A percentile compares a stretch with the other conserved stretches of the same genome.
Conservation (phyloP, 2,797 vertebrate species). For the Manis javanica region DNA sequence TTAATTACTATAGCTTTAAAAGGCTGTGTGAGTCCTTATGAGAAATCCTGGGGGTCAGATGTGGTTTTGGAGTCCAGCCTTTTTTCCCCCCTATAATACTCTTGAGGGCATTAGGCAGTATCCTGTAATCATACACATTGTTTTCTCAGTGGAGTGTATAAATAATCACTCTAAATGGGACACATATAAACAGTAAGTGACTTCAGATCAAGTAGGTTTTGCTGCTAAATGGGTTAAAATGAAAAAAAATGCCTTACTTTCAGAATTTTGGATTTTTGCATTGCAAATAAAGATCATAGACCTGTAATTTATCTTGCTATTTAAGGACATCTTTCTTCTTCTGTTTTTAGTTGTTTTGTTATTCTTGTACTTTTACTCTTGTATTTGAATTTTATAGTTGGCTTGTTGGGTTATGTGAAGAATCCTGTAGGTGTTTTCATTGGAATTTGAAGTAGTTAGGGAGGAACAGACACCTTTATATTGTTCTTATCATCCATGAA, state of each 20-base stretch:
- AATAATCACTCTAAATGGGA: background rate
- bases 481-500: background rate
- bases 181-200: background rate
- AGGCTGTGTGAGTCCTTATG: background rate
- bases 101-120: background rate
- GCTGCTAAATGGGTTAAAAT: constrained; percentile 13
- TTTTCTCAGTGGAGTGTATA: background rate
- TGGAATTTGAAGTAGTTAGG: constrained; percentile 12
- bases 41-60: background rate
- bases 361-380: background rate
- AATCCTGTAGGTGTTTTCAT: background rate
- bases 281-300: background rate
- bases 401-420: constrained; percentile 15
- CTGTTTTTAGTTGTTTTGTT: background rate
- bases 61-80: background rate
- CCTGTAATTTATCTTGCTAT: constrained; percentile 27
- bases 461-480: background rate
- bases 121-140: background rate
- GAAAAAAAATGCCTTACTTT: background rate
- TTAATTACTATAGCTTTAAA: constrained; percentile 26
- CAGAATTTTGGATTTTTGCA: background rate
- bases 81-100: background rate
- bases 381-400: constrained; percentile 36
- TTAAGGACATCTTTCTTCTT: background rate
- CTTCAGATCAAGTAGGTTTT: background rate